A percentile compares a stretch with the other conserved stretches of the same genome.
Evolutionary conservation across 2,113 vertebrate genomes (phyloP).

Genomic region (Zosterops lateralis): DNA sequence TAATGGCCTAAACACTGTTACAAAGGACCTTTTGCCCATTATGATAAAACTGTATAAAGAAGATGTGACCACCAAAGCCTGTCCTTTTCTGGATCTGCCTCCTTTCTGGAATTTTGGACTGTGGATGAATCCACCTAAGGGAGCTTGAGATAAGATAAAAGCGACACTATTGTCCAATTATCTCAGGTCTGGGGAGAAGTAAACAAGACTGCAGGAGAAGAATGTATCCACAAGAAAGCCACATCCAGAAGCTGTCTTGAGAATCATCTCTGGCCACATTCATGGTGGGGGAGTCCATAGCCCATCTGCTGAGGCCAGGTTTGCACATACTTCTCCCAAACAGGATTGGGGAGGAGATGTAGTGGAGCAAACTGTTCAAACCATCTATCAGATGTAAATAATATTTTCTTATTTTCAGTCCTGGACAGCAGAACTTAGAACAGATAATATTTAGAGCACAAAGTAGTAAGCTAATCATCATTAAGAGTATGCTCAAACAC

Average conservation of each 20-base stretch:
- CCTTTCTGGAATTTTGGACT: neutral
- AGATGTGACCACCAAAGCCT: neutral
- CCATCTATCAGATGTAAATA: neutral
- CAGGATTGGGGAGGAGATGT: neutral
- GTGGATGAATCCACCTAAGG: neutral
- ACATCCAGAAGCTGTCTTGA: neutral
- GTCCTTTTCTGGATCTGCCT: neutral
- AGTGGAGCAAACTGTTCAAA: neutral
- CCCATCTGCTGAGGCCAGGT: neutral
- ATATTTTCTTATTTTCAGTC: neutral
- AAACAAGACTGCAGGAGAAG: neutral
- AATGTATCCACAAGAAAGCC: neutral
- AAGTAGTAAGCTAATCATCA: neutral
- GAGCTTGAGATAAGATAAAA: neutral
- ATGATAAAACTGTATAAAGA: neutral
- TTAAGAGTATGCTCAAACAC: neutral
- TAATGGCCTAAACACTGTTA: neutral
- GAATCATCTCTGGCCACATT: neutral
- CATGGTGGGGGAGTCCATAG: fast-evolving
- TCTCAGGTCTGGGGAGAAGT: neutral
- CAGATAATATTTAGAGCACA: neutral
- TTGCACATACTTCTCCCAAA: neutral
- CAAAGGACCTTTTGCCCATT: neutral
- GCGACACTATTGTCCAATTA: neutral
- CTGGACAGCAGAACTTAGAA: neutral